Base-by-base conservation (phyloP, 2,113 vertebrate genomes). In the Myxocyprinus asiaticus region DNA sequence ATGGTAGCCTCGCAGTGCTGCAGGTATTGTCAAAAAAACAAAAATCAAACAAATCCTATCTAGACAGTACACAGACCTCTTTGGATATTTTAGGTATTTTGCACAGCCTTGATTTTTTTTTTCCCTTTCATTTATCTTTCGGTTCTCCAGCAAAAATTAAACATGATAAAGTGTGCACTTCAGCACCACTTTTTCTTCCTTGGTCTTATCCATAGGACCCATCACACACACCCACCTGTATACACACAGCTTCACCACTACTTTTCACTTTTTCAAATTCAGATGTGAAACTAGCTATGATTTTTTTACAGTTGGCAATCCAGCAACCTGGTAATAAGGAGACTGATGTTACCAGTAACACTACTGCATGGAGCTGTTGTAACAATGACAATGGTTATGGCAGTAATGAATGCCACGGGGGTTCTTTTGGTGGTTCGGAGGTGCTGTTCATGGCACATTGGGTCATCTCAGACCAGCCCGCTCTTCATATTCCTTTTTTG, bases 51-150 rank as follows among this genome's bases (percentile, higher is more conserved):
- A 43, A 62, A 72, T 48, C 4, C 10, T 43, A 33, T 33, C 22
- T 33, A 33, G 22, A 33, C 22, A 33, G 22, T 33, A 50, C 4
- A 45, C 17, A 47, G 22, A 44, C 69, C 69, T 75, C 48, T 82
- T 78, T 73, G 76, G 81, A 67, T 78, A 86, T 17, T 76, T 75
- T 79, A 85, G 81, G 83, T 79, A 62, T 80, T 62, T 62, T 72
- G 78, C 78, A 77, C 73, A 78, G 53, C 75, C 68, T 66, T 80
- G 22, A 67, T 33, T 33, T 33, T 33, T 33, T 78, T 43, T 81
- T 92, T 91, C 90, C 92, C 89, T 92, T 92, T 91, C 22, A 33
- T 33, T 33, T 33, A 33, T 33, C 22, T 88, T 48, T 85, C 85
- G 84, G 86, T 84, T 82, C 82, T 83, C 55, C 87, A 72, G 17